Base-by-base conservation (phyloP, 2,113 vertebrate species). In the Phaethon lepturus region DNA sequence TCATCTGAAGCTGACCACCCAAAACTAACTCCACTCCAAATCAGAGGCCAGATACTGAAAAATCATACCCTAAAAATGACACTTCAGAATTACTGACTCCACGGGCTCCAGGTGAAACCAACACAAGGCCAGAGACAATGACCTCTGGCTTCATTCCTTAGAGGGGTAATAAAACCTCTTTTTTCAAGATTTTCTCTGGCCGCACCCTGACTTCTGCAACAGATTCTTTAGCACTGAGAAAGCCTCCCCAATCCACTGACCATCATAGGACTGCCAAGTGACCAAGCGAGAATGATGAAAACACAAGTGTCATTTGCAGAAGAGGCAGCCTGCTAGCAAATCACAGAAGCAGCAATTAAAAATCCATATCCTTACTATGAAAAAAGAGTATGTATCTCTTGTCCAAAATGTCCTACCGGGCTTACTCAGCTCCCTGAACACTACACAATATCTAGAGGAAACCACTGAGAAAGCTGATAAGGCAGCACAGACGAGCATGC, bases 381-480 rank as follows among this genome's bases (percentile, higher is more conserved):
- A 52, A 75, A 94, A 85, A 64, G 10, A 16, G 31, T 68, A 74
- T 8, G 31, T n/a, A 35, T 75, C 69, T 88, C 86, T 68, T 59
- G 23, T 55, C 62, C 60, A 52, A 68, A 78, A 78, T 49, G 42
- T 91, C 81, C 81, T 77, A 25, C 68, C 88, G 67, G 71, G 53
- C 60, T 95, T 95, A 47, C 29, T 95, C 56, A 73, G 83, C 56
- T 93, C 80, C 62, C 52, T 60, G 31, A 88, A 69, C 5, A 5
- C 75, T 38, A 47, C 72, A 90, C 55, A 80, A 50, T 90, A 77
- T 88, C 88, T 62, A n/a, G 66, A 96, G 93, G 95, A 97, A 97
- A 97, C 60, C 80, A 42, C 93, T 94, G 95, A 95, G 95, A 91
- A 92, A 8, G 62, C 80, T 94, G 94, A 93, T 97, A 97, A 94